Percentiles rank a stretch among this genome's conserved stretches.
Evolutionary conservation across 2,797 vertebrate species (phyloP).

Genomic region (Semotilus atromaculatus): DNA sequence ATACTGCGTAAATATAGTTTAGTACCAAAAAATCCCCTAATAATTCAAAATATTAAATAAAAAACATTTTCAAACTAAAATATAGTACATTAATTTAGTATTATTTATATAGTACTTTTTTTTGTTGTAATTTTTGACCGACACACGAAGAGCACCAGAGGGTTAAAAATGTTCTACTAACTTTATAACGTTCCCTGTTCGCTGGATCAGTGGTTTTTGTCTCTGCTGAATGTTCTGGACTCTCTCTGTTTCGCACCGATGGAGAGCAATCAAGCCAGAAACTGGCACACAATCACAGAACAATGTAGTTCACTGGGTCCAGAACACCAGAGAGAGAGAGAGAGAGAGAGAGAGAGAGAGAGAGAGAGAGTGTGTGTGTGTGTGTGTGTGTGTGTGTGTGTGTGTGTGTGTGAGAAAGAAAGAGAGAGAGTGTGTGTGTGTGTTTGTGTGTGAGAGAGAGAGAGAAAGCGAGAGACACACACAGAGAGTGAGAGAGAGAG

Average conservation of each 20-base stretch:
- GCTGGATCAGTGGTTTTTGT: background rate
- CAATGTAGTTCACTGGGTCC: constrained; percentile 41
- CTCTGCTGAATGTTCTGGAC: constrained; percentile 29
- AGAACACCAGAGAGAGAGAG: constrained; percentile 39
- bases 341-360: constrained; percentile 21
- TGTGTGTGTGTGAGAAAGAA: background rate
- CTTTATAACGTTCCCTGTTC: background rate
- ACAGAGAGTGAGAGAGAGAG: too few relatives aligned
- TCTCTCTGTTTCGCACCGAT: constrained; percentile 46
- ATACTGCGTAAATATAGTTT: too few relatives aligned
- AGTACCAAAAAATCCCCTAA: too few relatives aligned
- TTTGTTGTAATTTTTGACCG: too few relatives aligned
- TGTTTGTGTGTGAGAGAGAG: background rate
- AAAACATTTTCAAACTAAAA: too few relatives aligned
- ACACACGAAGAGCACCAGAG: too few relatives aligned
- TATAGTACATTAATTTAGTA: too few relatives aligned
- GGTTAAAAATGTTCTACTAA: too few relatives aligned
- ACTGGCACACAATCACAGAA: constrained; percentile 33
- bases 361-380: too few relatives aligned
- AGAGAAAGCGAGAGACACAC: constrained; percentile 11
- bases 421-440: background rate
- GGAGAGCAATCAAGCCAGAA: constrained; percentile 50
- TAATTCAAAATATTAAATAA: too few relatives aligned
- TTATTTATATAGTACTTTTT: too few relatives aligned
- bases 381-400: too few relatives aligned